Base-by-base conservation (phyloP, 2,888 invertebrate genomes). In the Pandemis cinnamomeana region DNA sequence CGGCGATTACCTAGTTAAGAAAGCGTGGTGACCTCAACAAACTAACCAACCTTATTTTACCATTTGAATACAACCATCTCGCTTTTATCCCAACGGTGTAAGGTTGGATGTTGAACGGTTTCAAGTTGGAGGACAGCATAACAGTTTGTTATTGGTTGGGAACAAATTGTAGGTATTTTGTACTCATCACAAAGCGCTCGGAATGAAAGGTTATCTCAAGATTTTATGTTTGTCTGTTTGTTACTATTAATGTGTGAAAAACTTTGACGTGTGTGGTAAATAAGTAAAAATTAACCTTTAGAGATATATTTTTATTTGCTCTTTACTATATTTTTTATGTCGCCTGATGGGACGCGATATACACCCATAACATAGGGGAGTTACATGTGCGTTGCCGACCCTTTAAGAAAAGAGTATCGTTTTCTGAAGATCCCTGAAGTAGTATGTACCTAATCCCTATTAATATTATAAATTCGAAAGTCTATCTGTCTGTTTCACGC, bases 1-100 rank as follows among this genome's bases (percentile, higher is more conserved):
- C 71, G 58, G 67, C 80, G 77, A 85, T 87, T 87, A 87, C 80
- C 78, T 77, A 71, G 76, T 78, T 78, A 84, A 81, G 88, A 88
- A 88, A 88, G 88, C 87, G 87, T 87, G 86, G 83, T 86, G 87
- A 88, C 87, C 87, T 77, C 79, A 72, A 71, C 78, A 41, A 5
- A 15, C 8, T 7, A 42, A 11, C 42, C 27, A 58, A 71, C 15
- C 10, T 58, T 55, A 48, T 13, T 44, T 20, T 67, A 27, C 74
- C 46, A n/a, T 20, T 41, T 1, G 5, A 8, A 10, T 7, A 0
- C 7, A 11, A 15, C 8, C 41, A 11, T 7, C 7, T 41, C 61
- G 41, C 15, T 61, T 66, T 60, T 74, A 36, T 20, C n/a, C 7
- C 46, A 0, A 48, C 36, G n/a, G 71, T 7, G 3, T 74, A 74